Evolutionary conservation across 2,888 invertebrate species (phyloP), one percentile per base, ranked within the genome.

Genomic region (Lasioglossum lativentre): DNA sequence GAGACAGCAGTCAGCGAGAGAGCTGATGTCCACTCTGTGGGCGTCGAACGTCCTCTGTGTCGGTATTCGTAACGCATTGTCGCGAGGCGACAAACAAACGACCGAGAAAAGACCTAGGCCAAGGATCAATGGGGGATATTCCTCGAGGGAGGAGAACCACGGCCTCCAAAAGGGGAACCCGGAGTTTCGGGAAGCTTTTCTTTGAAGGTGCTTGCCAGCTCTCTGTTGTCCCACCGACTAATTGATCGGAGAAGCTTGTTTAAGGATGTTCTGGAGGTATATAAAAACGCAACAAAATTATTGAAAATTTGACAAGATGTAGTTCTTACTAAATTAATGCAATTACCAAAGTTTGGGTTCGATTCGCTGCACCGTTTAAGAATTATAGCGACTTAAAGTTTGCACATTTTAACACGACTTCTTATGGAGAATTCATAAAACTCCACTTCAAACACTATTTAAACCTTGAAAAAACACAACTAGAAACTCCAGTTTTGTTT

Each of bases 81-180:
- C 75, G 52, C 80, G 63, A 40, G 80, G 86, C 88, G 84, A 73
- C 88, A 81, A 88, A 86, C 88, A 86, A 88, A 88, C 88, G 86
- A 79, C 84, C 76, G 79, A 80, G 83, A 88, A 88, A 88, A 88
- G 86, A 82, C 76, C 80, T 77, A 73, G 68, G 72, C 75, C 38
- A 82, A 71, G 66, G 79, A 84, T 82, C 76, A 82, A 81, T 82
- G 81, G 56, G 38, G 73, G 59, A 76, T 42, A 77, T 74, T 68
- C 78, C 77, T 82, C 76, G 71, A 70, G 59, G 23, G 16, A 34
- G 45, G 16, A 66, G 47, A 14, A 8, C 73, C 19, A 74, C n/a
- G 40, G n/a, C 34, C 40, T 74, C 70, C 52, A 34, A 77, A 84
- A 70, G 30, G 70, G 74, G 79, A 80, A 79, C 80, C 6, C 73